Conservation (phyloP, 2,797 vertebrate genomes). For the Pseudocheirus occidentalis region DNA sequence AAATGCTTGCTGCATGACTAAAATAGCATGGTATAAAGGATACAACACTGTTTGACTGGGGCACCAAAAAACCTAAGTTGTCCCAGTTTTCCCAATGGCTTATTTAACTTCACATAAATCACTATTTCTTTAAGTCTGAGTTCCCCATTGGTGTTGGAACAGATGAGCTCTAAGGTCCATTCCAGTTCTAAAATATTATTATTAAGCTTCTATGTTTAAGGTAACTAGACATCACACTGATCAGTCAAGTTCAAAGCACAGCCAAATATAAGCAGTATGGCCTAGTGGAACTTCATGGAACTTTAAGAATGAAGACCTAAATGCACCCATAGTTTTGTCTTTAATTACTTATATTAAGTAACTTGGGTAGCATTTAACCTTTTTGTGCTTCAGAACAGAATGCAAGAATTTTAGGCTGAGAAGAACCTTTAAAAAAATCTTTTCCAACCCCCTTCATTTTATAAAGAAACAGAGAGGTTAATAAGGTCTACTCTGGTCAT, state of each 20-base stretch:
- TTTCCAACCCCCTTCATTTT: neutral
- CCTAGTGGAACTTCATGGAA: neutral
- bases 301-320: neutral
- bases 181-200: neutral
- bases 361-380: neutral
- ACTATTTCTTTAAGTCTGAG: neutral
- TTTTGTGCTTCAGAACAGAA: neutral
- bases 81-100: neutral
- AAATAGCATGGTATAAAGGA: too few relatives aligned
- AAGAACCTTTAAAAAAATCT: neutral
- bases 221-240: neutral
- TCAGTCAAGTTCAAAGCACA: neutral
- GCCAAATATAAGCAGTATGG: neutral
- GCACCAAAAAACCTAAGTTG: neutral
- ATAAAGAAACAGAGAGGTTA: neutral
- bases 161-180: neutral
- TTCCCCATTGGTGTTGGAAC: neutral
- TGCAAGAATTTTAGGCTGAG: neutral
- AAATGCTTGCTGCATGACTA: neutral
- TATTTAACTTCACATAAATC: neutral
- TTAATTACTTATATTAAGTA: neutral
- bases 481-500: neutral
- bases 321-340: neutral
- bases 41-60: too few relatives aligned
- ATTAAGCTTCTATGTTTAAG: neutral